These are phyloP conservation scores for Lobophora halterata DNA, from an alignment of 2,888 invertebrate species.

Conservation along the genomic window DNA sequence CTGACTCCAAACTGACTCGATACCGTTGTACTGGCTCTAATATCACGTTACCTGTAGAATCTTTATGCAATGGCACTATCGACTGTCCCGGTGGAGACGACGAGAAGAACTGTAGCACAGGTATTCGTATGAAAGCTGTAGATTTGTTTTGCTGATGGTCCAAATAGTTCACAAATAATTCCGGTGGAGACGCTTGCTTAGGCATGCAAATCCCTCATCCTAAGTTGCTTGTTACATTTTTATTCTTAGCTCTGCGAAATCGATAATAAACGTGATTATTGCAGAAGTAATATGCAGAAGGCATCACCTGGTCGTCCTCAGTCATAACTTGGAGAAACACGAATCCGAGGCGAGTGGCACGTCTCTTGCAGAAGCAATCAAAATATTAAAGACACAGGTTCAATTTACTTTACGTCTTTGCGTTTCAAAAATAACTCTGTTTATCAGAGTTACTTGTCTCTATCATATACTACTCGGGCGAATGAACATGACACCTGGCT, in stretches of 20 bases:
- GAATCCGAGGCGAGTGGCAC: conserved; percentile 41
- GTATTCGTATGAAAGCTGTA: too few species aligned
- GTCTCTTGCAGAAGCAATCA: conserved; percentile 46
- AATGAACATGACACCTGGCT: too few species aligned
- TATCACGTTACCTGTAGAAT: conserved; percentile 40
- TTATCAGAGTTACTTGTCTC: too few species aligned
- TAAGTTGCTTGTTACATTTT: too few species aligned
- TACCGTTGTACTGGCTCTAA: conserved; percentile 45
- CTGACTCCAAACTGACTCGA: conserved; percentile 45
- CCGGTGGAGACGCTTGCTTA: too few species aligned
- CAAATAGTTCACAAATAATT: too few species aligned
- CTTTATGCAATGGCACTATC: conserved; percentile 51
- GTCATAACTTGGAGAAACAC: conserved; percentile 41
- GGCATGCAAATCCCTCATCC: too few species aligned
- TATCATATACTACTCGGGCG: too few species aligned
- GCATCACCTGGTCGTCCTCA: conserved; percentile 51
- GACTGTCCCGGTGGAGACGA: conserved; percentile 59
- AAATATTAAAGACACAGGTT: neutral
- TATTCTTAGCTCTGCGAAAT: too few species aligned
- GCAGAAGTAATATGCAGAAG: conserved; percentile 56
- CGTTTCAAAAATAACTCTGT: too few species aligned
- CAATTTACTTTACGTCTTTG: conserved; percentile 1
- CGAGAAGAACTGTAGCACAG: conserved; percentile 52
- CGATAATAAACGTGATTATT: conserved; percentile 18
- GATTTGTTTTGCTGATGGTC: too few species aligned